Percentiles rank a stretch among this genome's conserved stretches.
phyloP scores from a whole-genome alignment of 2,113 vertebrate genomes.

The Callionymus lyra region DNA sequence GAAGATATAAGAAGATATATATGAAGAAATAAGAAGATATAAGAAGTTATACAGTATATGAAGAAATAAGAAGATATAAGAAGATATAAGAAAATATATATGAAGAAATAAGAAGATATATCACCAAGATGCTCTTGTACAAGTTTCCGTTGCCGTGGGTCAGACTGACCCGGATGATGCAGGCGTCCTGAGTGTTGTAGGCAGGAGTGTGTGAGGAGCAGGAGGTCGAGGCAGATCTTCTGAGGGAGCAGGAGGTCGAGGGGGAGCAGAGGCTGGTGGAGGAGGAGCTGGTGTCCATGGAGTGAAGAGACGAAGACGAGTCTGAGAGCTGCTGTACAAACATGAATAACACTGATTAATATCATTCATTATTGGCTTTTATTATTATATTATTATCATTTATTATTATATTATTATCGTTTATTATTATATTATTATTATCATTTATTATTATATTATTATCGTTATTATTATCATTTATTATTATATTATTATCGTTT shows the following conservation, averaged over 20 bases:
- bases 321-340: constrained; percentile 64
- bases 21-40: no score
- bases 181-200: constrained; percentile 80
- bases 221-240: constrained; percentile 48
- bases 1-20: no score
- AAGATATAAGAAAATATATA: not conserved
- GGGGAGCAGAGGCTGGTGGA: constrained; percentile 53
- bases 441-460: no score
- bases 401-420: no score
- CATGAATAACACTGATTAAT: not conserved
- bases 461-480: no score
- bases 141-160: constrained; percentile 80
- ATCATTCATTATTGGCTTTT: no score
- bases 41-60: no score
- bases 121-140: constrained; percentile 94
- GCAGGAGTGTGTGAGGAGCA: constrained; percentile 53
- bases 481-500: no score
- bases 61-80: not conserved
- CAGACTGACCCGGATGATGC: constrained; percentile 81
- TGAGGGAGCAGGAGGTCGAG: constrained; percentile 45
- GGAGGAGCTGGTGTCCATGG: constrained; percentile 73
- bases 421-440: no score
- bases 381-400: no score
- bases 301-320: constrained; percentile 74
- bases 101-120: constrained; percentile 8